These are phyloP conservation scores for Chrysogorgia sp. DNA, from an alignment of 92 coral and sea anemone genomes.

Conservation along the genomic window DNA sequence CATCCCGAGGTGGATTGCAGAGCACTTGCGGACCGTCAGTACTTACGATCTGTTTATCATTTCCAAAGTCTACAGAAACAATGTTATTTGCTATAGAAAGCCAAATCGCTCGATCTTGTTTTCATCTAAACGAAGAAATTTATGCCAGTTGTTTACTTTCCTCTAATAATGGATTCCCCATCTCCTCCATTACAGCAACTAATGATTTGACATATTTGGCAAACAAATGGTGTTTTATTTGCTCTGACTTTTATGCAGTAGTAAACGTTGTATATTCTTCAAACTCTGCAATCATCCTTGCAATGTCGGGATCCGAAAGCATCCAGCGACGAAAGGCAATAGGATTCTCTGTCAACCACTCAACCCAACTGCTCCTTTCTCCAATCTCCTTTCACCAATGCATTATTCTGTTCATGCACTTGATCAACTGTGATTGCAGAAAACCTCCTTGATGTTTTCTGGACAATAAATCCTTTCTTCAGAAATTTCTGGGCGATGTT, in stretches of 20 bases:
- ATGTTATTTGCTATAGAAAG: slow-evolving; percentile 41
- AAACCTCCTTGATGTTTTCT: slow-evolving; percentile 34
- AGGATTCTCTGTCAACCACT: slow-evolving; percentile 49
- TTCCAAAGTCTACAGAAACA: slow-evolving; percentile 25
- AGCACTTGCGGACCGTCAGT: slow-evolving; percentile 16
- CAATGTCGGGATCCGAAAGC: slow-evolving; percentile 56
- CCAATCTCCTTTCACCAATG: slow-evolving; percentile 53
- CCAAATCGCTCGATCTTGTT: slow-evolving; percentile 46
- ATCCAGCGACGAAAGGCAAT: slow-evolving; percentile 56
- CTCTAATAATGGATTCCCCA: slow-evolving; percentile 37
- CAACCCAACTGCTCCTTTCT: slow-evolving; percentile 35
- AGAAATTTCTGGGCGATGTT: slow-evolving; percentile 25
- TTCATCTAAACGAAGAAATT: slow-evolving; percentile 38
- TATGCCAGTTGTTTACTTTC: slow-evolving; percentile 27
- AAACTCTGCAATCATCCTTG: slow-evolving; percentile 46
- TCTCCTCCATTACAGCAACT: slow-evolving; percentile 23
- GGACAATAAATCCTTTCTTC: slow-evolving; percentile 39
- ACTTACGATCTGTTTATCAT: slow-evolving; percentile 21
- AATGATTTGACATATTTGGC: slow-evolving; percentile 35
- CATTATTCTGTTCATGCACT: slow-evolving; percentile 45
- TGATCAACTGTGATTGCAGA: slow-evolving; percentile 49
- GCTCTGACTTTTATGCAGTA: slow-evolving; percentile 21
- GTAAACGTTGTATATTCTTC: slow-evolving; percentile 31
- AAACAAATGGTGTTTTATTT: slow-evolving; percentile 23
- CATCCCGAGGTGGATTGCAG: slow-evolving; percentile 29